Conservation (phyloP, 2,797 vertebrate genomes). For the Phylloscopus collybita region DNA sequence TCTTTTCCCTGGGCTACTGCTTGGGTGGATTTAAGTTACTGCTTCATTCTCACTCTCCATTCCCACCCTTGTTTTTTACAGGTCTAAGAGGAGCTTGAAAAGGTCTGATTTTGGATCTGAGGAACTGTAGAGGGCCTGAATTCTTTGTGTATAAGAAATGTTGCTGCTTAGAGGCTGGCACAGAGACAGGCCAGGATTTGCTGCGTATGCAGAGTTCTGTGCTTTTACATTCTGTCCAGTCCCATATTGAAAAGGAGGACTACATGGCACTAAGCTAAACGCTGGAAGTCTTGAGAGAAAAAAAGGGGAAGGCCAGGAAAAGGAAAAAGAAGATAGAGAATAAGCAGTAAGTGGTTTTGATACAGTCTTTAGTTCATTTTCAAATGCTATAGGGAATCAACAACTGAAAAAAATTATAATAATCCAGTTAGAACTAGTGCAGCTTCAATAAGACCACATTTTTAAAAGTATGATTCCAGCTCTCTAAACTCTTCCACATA, state of each 20-base stretch:
- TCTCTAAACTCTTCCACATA: conserved; percentile 11
- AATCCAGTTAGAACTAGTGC: conserved; percentile 17
- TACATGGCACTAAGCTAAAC: neutral
- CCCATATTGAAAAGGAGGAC: neutral
- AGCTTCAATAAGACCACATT: conserved; percentile 27
- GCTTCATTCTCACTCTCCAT: neutral
- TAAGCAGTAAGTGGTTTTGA: neutral
- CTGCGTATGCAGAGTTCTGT: neutral
- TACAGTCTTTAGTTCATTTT: neutral
- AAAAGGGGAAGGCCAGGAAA: neutral
- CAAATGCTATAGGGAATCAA: neutral
- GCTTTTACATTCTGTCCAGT: neutral
- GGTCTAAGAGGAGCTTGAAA: neutral
- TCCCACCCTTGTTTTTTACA: neutral
- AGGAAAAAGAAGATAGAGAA: neutral
- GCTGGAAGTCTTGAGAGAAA: neutral
- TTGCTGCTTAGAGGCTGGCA: neutral
- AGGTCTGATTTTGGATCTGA: neutral
- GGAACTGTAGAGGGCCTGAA: neutral
- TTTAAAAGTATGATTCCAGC: conserved; percentile 17
- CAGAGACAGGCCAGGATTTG: neutral
- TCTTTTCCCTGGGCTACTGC: neutral
- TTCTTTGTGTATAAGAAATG: fast-evolving
- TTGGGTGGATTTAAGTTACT: neutral
- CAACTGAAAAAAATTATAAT: conserved; percentile 9